A percentile compares a stretch with the other conserved stretches of the same genome.
These are phyloP conservation scores for Ormyrus rosae DNA, from an alignment of 2,888 invertebrate species.

Conservation along the genomic window DNA sequence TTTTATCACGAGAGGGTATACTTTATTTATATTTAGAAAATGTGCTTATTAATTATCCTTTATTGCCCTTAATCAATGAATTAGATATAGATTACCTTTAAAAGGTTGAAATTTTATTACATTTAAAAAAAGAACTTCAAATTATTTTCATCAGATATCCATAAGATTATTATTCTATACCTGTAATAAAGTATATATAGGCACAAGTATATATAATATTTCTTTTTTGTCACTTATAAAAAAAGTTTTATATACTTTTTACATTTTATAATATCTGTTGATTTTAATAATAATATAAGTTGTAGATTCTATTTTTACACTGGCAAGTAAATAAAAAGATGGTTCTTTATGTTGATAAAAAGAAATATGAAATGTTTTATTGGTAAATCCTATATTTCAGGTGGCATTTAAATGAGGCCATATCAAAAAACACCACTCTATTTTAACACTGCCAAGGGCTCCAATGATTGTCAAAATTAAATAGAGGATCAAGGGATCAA, in stretches of 20 bases:
- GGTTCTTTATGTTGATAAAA: background rate
- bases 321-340: background rate
- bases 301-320: background rate
- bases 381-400: conserved; percentile 25
- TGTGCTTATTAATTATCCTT: too few relatives aligned
- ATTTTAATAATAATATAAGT: background rate
- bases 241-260: conserved; percentile 2
- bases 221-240: conserved; percentile 1
- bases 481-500: conserved; percentile 19
- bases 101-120: background rate
- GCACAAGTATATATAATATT: background rate
- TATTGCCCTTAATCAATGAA: too few relatives aligned
- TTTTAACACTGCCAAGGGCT: conserved; percentile 12
- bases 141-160: background rate
- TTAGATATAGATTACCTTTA: too few relatives aligned
- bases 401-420: background rate
- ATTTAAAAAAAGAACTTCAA: background rate
- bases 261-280: background rate
- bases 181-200: conserved; percentile 3
- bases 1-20: too few relatives aligned
- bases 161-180: background rate
- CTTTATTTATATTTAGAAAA: too few relatives aligned
- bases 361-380: background rate
- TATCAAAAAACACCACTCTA: background rate
- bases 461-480: background rate